Conservation (phyloP, 2,113 vertebrate genomes). For the Mionectes macconnelli region DNA sequence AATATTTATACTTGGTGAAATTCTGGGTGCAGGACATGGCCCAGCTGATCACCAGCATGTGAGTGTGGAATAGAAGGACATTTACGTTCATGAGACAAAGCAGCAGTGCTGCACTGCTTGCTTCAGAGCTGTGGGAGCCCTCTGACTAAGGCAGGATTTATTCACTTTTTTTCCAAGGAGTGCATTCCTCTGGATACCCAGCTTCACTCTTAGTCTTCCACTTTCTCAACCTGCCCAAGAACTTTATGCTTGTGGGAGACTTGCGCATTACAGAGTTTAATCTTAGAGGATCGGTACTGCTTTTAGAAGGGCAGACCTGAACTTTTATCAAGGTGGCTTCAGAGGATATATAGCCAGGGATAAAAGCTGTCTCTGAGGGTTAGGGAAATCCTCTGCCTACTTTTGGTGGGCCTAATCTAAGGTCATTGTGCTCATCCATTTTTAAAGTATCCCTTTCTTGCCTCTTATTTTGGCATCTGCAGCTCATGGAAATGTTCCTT, state of each 20-base stretch:
- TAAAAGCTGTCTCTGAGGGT: background rate
- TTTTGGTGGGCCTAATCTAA: background rate
- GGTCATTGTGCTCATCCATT: background rate
- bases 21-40: background rate
- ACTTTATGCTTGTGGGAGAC: background rate
- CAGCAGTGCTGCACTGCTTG: background rate
- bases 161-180: background rate
- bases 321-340: background rate
- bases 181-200: background rate
- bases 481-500: background rate
- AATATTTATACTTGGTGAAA: background rate
- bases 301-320: background rate
- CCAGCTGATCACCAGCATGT: background rate
- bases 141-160: background rate
- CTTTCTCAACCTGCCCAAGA: background rate
- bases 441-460: background rate
- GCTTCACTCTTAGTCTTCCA: background rate
- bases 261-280: background rate
- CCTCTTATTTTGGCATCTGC: background rate
- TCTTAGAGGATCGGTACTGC: background rate
- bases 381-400: background rate
- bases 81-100: background rate
- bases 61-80: background rate
- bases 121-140: background rate
- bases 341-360: background rate